phyloP scores from a whole-genome alignment of 2,113 vertebrate genomes.

The Melierax canorus region DNA sequence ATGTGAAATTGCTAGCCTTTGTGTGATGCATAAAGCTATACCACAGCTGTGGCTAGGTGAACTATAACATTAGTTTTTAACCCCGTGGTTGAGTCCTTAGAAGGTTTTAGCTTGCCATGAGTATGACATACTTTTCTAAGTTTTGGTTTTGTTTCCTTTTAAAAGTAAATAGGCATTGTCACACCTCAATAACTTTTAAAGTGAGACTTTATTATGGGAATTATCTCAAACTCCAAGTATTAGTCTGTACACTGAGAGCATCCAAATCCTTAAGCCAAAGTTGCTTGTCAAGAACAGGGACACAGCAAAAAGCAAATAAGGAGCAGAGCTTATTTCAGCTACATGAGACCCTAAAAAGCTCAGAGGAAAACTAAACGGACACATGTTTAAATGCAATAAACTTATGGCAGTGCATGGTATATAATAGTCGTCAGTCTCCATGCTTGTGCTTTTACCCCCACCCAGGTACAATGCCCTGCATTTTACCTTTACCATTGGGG shows the following conservation, averaged over 20 bases:
- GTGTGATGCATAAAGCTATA: background rate
- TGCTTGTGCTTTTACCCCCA: background rate
- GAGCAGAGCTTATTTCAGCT: background rate
- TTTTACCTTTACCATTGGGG: background rate
- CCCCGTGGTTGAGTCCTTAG: background rate
- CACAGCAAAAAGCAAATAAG: background rate
- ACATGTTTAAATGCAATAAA: background rate
- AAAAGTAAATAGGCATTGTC: background rate
- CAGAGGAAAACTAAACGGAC: background rate
- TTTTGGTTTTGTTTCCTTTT: background rate
- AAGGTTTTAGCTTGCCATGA: background rate
- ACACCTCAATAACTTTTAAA: background rate
- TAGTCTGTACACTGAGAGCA: background rate
- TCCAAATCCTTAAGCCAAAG: background rate
- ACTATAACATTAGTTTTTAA: background rate
- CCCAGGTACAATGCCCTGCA: background rate
- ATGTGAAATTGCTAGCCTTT: background rate
- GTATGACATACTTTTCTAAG: background rate
- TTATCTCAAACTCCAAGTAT: background rate
- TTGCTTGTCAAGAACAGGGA: background rate
- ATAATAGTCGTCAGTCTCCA: rapidly evolving
- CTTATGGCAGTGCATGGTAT: background rate
- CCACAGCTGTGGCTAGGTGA: background rate
- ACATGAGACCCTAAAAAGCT: background rate
- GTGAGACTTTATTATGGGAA: background rate